A percentile compares a stretch with the other conserved stretches of the same genome.
phyloP scores from a whole-genome alignment of 1,140 invertebrate species.

The Brachionus asplanchnoidis region DNA sequence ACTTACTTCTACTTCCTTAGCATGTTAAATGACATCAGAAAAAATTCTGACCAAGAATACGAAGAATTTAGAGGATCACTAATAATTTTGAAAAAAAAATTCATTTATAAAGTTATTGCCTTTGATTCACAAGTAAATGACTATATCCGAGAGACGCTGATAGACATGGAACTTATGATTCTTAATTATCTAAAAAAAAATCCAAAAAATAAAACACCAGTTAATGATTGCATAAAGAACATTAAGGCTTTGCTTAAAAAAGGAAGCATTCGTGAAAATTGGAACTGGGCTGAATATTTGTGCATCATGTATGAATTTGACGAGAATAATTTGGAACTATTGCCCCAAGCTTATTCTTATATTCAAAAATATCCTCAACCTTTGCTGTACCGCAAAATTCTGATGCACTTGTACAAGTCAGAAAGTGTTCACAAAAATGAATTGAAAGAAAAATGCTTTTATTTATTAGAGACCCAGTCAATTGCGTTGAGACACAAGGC shows the following conservation, averaged over 20 bases:
- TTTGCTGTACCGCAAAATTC: not conserved
- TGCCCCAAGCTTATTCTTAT: not conserved
- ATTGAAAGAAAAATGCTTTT: slow-evolving; percentile 31
- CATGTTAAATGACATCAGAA: not conserved
- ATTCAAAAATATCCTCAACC: slow-evolving; percentile 20
- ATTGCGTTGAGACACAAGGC: slow-evolving; percentile 34
- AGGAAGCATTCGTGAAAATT: slow-evolving; percentile 6
- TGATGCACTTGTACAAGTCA: slow-evolving; percentile 3
- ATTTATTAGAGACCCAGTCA: slow-evolving; percentile 30
- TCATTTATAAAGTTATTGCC: not conserved
- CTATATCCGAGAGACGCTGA: not conserved
- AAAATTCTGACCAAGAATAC: not conserved
- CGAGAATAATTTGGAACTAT: not conserved
- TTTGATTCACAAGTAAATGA: not conserved
- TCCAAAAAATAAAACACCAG: not conserved
- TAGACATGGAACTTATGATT: not conserved
- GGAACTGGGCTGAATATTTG: slow-evolving; percentile 6
- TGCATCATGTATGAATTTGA: not conserved
- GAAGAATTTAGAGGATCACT: not conserved
- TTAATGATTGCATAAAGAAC: not conserved
- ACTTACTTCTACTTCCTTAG: not conserved
- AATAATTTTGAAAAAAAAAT: not conserved
- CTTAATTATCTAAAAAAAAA: not conserved
- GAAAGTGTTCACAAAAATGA: not conserved
- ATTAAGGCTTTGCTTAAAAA: not conserved